Percentiles rank a stretch among this genome's conserved stretches.
These are phyloP conservation scores for Diaperis boleti DNA, from an alignment of 2,888 invertebrate genomes.

Conservation along the genomic window DNA sequence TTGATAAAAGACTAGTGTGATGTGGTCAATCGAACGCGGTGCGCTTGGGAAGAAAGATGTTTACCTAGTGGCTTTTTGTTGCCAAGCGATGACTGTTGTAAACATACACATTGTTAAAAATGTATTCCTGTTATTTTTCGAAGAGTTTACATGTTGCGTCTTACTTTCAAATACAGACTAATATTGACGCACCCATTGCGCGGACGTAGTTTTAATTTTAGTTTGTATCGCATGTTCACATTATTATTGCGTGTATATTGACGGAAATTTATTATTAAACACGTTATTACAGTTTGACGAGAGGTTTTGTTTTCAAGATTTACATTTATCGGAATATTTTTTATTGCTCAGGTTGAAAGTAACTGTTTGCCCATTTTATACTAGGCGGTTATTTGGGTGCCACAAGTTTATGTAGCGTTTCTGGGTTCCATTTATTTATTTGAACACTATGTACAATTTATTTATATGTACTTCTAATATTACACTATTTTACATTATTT, in stretches of 20 bases:
- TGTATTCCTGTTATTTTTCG: constrained; percentile 13
- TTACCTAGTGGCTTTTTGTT: constrained; percentile 24
- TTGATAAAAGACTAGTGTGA: constrained; percentile 20
- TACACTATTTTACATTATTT: too few species aligned
- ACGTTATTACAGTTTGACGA: background rate
- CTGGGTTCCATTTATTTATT: too few species aligned
- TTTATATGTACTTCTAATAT: too few species aligned
- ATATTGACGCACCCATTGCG: background rate
- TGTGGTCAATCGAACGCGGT: constrained; percentile 25
- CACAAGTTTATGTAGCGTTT: too few species aligned
- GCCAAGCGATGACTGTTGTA: constrained; percentile 35
- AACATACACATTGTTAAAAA: constrained; percentile 39
- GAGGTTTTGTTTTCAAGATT: background rate
- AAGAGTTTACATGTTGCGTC: constrained; percentile 7
- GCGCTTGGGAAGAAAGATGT: constrained; percentile 20
- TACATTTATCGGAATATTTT: too few species aligned
- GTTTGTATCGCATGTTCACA: constrained; percentile 10
- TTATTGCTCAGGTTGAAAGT: too few species aligned
- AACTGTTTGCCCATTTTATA: too few species aligned
- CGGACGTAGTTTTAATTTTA: constrained; percentile 13
- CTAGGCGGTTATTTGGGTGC: too few species aligned
- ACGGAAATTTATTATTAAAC: constrained; percentile 1
- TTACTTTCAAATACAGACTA: background rate
- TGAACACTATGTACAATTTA: too few species aligned
- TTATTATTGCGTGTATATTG: constrained; percentile 20